phyloP scores from a whole-genome alignment of 35 echinoderm and acorn worm species.

The Ophiothrix spiculata region DNA sequence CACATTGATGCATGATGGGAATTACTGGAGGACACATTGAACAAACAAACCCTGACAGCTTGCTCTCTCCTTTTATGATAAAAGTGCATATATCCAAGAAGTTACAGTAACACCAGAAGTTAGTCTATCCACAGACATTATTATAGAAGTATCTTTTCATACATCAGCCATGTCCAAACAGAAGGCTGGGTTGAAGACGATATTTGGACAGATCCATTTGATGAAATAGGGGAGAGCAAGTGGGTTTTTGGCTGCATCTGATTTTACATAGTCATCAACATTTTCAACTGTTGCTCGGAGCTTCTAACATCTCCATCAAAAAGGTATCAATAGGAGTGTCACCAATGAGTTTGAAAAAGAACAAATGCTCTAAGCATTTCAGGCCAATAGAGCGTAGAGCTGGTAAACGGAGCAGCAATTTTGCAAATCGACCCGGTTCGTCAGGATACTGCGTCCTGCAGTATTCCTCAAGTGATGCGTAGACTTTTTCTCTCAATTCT shows the following conservation, averaged over 20 bases:
- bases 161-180: neutral
- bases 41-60: neutral
- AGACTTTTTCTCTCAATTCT: slow-evolving; percentile 94
- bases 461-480: slow-evolving; percentile 93
- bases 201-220: neutral
- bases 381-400: slow-evolving; percentile 98
- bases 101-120: neutral
- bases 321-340: slow-evolving; percentile 99
- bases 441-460: slow-evolving; percentile 81
- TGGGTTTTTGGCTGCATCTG: neutral
- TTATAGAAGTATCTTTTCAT: neutral
- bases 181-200: neutral
- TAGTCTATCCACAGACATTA: neutral
- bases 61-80: neutral
- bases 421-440: slow-evolving; percentile 79
- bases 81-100: neutral
- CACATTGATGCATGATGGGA: neutral
- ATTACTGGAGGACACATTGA: slow-evolving; percentile 15
- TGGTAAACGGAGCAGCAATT: slow-evolving; percentile 77
- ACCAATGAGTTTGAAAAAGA: slow-evolving; percentile 96
- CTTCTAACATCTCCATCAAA: slow-evolving; percentile 99
- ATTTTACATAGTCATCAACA: neutral
- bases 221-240: neutral
- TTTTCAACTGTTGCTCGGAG: slow-evolving; percentile 93
- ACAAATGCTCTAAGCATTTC: slow-evolving; percentile 96